Evolutionary conservation across 2,888 invertebrate genomes (phyloP), one percentile per base, ranked within the genome.

Genomic region (Yponomeuta sedellus): DNA sequence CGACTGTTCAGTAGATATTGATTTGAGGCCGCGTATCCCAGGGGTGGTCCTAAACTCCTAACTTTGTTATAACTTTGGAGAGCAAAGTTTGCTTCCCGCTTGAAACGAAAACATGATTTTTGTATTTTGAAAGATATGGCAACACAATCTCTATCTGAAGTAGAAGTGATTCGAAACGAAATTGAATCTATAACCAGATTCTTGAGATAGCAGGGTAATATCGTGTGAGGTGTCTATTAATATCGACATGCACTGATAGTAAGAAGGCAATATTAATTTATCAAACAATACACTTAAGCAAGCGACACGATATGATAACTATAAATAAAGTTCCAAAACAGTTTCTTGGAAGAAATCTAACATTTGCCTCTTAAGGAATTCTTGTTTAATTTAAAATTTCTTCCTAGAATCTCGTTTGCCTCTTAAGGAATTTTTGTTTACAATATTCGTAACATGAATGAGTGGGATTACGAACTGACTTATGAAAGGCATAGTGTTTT

Each of bases 61-160:
- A 90, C 83, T 86, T 71, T 82, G 85, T 89, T 89, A 86, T 77
- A 78, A 88, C 83, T 88, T 86, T 77, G 79, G 77, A 86, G 80
- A 88, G 87, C 83, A 88, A 88, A 89, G 88, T 88, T 87, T 81
- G 69, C 74, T 75, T 70, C 72, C 74, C 71, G 75, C 78, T 75
- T 66, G 75, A 74, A 71, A 72, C 73, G 75, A 85, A 16, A 52
- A 52, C 16, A 52, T 1, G 12, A 52, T 52, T 52, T 52, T 52
- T 44, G n/a, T n/a, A n/a, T n/a, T n/a, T n/a, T n/a, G n/a, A 52
- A 12, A 12, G 16, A 16, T 3, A 16, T 52, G 44, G 5, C 1
- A 52, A 12, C 12, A 52, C 12, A 12, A 52, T 52, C 16, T 16
- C 4, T 16, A 12, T 16, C 44, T 52, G 16, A 16, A 52, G 44